These are phyloP conservation scores for Euura saliciscinereae DNA, from an alignment of 1,140 invertebrate species.

Conservation along the genomic window DNA sequence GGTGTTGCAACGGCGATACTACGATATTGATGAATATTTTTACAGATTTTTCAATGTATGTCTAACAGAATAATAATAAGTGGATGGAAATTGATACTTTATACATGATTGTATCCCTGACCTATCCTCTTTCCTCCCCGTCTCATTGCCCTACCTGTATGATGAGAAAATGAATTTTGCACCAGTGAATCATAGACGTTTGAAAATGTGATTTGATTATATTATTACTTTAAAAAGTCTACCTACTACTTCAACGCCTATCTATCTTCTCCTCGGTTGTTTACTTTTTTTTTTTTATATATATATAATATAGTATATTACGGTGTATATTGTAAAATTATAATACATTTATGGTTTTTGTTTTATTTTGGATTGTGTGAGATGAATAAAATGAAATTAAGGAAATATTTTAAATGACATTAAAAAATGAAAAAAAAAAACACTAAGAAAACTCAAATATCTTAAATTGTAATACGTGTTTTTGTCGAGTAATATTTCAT, in stretches of 20 bases:
- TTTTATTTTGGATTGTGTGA: conserved; percentile 33
- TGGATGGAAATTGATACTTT: neutral
- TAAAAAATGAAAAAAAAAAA: conserved; percentile 30
- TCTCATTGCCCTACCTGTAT: no score
- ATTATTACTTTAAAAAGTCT: neutral
- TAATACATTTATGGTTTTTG: no score
- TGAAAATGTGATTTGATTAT: no score
- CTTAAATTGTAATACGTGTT: conserved; percentile 2
- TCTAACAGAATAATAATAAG: neutral
- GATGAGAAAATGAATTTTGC: no score
- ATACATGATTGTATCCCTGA: neutral
- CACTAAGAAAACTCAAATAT: neutral
- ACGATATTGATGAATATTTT: no score
- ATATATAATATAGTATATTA: conserved; percentile 41
- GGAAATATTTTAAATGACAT: conserved; percentile 20
- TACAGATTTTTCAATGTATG: no score
- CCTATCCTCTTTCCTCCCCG: no score
- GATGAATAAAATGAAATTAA: conserved; percentile 22
- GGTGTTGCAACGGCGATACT: no score
- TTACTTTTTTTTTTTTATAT: conserved; percentile 17
- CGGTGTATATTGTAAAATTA: conserved; percentile 32
- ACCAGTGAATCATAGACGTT: no score
- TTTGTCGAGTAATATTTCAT: neutral
- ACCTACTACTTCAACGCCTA: neutral
- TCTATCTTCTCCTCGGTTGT: conserved; percentile 35